These are phyloP conservation scores for Drosophila tripunctata DNA, from an alignment of 2,888 invertebrate species.

Conservation along the genomic window DNA sequence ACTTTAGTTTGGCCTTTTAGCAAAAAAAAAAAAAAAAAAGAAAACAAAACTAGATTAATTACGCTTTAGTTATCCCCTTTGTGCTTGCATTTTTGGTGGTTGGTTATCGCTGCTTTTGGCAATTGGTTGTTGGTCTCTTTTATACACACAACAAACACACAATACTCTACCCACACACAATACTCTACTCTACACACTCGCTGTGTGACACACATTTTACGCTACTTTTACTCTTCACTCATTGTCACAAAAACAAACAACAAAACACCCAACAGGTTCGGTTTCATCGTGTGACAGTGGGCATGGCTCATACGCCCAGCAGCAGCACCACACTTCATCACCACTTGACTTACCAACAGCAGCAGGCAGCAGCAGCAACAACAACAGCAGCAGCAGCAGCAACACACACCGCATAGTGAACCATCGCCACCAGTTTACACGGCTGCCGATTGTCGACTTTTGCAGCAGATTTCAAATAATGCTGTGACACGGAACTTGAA, in stretches of 20 bases:
- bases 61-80: constrained; percentile 44
- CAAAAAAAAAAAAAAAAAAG: too few relatives aligned
- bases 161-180: background rate
- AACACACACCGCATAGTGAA: constrained; percentile 41
- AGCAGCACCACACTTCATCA: constrained; percentile 80
- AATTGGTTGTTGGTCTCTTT: constrained; percentile 49
- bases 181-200: background rate
- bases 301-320: constrained; percentile 91
- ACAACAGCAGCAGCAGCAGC: constrained; percentile 84
- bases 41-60: too few relatives aligned
- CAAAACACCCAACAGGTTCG: constrained; percentile 86
- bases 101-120: constrained; percentile 60
- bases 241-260: constrained; percentile 36
- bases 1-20: constrained; percentile 45
- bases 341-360: constrained; percentile 34
- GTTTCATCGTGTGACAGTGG: constrained; percentile 96
- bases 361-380: too few relatives aligned
- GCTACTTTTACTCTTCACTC: constrained; percentile 55
- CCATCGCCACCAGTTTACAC: constrained; percentile 75
- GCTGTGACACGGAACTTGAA: constrained; percentile 78
- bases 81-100: constrained; percentile 71
- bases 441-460: constrained; percentile 80
- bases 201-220: constrained; percentile 42
- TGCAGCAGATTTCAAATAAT: constrained; percentile 81
- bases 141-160: constrained; percentile 12